These are phyloP conservation scores for Mythimna lalbum DNA, from an alignment of 2,888 invertebrate genomes.

Conservation along the genomic window DNA sequence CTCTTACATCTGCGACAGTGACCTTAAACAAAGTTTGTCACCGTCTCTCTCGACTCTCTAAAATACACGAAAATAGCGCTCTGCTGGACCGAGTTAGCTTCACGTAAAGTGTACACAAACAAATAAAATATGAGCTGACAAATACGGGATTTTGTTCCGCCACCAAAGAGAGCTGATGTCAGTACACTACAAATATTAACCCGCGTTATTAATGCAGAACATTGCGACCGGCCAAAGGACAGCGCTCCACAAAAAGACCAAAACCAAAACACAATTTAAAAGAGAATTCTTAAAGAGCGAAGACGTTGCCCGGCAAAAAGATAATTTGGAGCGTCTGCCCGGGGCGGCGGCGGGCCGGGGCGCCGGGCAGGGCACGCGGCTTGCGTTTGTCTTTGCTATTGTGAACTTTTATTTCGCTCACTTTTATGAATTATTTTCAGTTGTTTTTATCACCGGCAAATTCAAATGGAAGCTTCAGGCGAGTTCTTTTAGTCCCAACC, in stretches of 20 bases:
- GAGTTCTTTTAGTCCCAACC: constrained; percentile 65
- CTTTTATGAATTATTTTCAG: constrained; percentile 89
- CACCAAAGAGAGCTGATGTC: constrained; percentile 60
- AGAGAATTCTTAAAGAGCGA: constrained; percentile 89
- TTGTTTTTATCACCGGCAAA: constrained; percentile 86
- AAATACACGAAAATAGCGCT: constrained; percentile 37
- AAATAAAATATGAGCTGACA: constrained; percentile 63
- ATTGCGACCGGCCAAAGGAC: constrained; percentile 83
- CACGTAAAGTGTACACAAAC: constrained; percentile 35
- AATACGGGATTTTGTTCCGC: constrained; percentile 56
- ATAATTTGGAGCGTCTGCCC: constrained; percentile 84
- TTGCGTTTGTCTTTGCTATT: constrained; percentile 89
- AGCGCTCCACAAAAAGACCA: constrained; percentile 82
- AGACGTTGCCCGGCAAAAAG: constrained; percentile 85
- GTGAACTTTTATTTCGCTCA: constrained; percentile 88
- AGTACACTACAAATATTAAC: constrained; percentile 72
- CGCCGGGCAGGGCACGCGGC: constrained; percentile 54
- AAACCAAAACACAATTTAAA: constrained; percentile 89
- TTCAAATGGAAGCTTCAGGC: constrained; percentile 78
- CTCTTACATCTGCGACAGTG: constrained; percentile 4
- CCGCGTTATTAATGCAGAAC: constrained; percentile 84
- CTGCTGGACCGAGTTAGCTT: constrained; percentile 23
- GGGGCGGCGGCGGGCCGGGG: constrained; percentile 71
- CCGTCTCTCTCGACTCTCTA: constrained; percentile 4
- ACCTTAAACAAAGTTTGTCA: constrained; percentile 28